Conservation (phyloP, 2,888 invertebrate species). For the Caenorhabditis japonica region DNA sequence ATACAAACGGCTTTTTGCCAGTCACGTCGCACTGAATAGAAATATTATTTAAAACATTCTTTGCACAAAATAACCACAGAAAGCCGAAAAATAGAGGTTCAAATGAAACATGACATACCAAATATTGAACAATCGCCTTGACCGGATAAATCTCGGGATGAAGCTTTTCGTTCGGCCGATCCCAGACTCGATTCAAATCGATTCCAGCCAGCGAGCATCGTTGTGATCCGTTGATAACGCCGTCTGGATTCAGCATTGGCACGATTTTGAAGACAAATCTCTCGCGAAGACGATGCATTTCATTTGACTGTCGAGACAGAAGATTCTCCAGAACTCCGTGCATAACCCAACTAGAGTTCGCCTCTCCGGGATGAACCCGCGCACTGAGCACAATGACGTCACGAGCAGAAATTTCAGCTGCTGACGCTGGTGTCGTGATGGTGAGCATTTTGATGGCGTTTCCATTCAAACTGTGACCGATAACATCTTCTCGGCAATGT, state of each 20-base stretch:
- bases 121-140: conserved; percentile 81
- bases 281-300: conserved; percentile 81
- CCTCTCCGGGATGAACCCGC: conserved; percentile 90
- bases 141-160: conserved; percentile 94
- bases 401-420: conserved; percentile 72
- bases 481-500: conserved; percentile 56
- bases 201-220: conserved; percentile 84
- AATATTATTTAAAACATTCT: too few relatives aligned
- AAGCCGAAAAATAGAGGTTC: too few relatives aligned
- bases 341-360: conserved; percentile 91
- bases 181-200: conserved; percentile 88
- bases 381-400: conserved; percentile 83
- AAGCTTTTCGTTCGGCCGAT: conserved; percentile 90
- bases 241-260: conserved; percentile 91
- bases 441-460: conserved; percentile 81
- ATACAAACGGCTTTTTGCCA: conserved; percentile 80
- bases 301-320: conserved; percentile 27
- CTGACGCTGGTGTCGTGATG: conserved; percentile 80
- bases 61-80: too few relatives aligned
- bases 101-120: conserved; percentile 50
- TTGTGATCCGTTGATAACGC: conserved; percentile 83
- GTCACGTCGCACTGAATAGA: conserved; percentile 65
- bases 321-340: conserved; percentile 80
- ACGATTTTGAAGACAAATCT: conserved; percentile 88
- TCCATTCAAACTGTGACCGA: conserved; percentile 60